A percentile compares a stretch with the other conserved stretches of the same genome.
Conservation (phyloP, 1,140 invertebrate species). For the Drosophila murphyi region DNA sequence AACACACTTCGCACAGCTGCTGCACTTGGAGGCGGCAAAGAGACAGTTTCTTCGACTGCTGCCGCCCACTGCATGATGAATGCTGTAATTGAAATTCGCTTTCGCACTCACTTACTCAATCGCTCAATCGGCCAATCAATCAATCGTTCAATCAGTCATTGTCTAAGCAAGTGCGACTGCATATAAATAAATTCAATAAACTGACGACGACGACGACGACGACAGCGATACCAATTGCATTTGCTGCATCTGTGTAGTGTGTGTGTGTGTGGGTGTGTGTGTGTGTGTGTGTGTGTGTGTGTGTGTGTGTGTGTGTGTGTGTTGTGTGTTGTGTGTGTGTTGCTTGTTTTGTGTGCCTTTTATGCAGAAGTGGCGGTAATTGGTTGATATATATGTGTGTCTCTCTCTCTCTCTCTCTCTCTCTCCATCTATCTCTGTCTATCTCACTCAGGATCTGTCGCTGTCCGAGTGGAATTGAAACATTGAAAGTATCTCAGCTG, state of each 20-base stretch:
- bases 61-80: no score
- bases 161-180: conserved; percentile 53
- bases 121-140: conserved; percentile 52
- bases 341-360: conserved; percentile 4
- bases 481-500: not conserved
- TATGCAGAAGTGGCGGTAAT: conserved; percentile 49
- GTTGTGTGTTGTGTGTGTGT: conserved; percentile 16
- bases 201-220: conserved; percentile 54
- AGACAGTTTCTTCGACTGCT: not conserved
- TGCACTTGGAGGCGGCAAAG: not conserved
- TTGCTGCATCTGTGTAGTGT: conserved; percentile 15
- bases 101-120: conserved; percentile 33
- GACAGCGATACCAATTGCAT: conserved; percentile 65
- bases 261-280: not conserved
- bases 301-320: conserved; percentile 7
- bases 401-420: not conserved
- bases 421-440: not conserved
- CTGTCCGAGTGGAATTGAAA: not conserved
- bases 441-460: not conserved
- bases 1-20: not conserved
- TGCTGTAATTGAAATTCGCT: conserved; percentile 19
- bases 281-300: conserved; percentile 4
- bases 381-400: conserved; percentile 61
- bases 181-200: conserved; percentile 80
- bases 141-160: conserved; percentile 67